Conservation (phyloP, 1,140 invertebrate species). For the Drosophila kepulauana region DNA sequence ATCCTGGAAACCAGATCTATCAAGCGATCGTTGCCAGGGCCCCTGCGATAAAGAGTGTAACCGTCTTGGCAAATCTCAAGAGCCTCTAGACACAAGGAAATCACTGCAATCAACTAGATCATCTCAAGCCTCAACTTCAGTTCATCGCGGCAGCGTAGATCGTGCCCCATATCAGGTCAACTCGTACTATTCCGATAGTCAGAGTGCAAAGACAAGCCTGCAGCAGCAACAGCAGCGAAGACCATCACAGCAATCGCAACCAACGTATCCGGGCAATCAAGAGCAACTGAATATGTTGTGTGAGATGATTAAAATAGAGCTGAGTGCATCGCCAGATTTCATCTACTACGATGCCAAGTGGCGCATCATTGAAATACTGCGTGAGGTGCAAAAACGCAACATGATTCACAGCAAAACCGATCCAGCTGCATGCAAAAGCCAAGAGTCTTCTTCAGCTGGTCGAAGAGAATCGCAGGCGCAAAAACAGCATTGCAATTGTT, state of each 20-base stretch:
- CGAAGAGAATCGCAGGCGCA: neutral
- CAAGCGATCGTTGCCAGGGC: too few relatives aligned
- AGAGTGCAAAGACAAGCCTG: too few relatives aligned
- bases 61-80: too few relatives aligned
- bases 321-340: slow-evolving; percentile 51
- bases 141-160: too few relatives aligned
- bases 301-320: slow-evolving; percentile 68
- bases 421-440: neutral
- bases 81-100: too few relatives aligned
- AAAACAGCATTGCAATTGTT: neutral
- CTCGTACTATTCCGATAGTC: too few relatives aligned
- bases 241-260: too few relatives aligned
- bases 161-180: too few relatives aligned
- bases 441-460: too few relatives aligned
- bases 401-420: slow-evolving; percentile 32
- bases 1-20: too few relatives aligned
- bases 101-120: too few relatives aligned
- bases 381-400: slow-evolving; percentile 65
- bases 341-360: slow-evolving; percentile 74
- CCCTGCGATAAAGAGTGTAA: too few relatives aligned
- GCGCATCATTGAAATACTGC: slow-evolving; percentile 72
- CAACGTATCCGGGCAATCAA: neutral
- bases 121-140: neutral
- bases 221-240: neutral
- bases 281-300: slow-evolving; percentile 64